Conservation (phyloP, 1,140 invertebrate species). For the Drosophila novamexicana region DNA sequence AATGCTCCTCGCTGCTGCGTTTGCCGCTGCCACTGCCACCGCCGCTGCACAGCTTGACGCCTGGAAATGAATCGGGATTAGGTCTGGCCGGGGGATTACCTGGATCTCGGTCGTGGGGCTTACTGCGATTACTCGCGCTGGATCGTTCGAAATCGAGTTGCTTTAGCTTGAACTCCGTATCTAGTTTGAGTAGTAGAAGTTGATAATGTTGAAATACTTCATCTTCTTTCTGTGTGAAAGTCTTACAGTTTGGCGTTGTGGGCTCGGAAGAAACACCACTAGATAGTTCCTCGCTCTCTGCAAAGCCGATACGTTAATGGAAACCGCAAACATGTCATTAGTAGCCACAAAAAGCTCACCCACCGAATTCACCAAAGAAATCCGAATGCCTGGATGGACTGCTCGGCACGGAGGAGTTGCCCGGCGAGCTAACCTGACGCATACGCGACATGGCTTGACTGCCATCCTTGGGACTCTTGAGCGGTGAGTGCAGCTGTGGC, state of each 20-base stretch:
- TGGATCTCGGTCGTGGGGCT: slow-evolving; percentile 1
- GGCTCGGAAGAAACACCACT: slow-evolving; percentile 83
- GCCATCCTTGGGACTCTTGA: slow-evolving; percentile 76
- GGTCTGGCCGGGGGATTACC: slow-evolving; percentile 1
- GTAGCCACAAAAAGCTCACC: slow-evolving; percentile 9
- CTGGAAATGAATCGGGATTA: slow-evolving; percentile 18
- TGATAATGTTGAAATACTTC: slow-evolving; percentile 87
- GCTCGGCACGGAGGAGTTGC: slow-evolving; percentile 87
- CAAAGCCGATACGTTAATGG: slow-evolving; percentile 11
- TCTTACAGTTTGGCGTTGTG: slow-evolving; percentile 75
- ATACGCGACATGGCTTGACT: slow-evolving; percentile 53
- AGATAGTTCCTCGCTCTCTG: slow-evolving; percentile 83
- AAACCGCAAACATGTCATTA: not conserved
- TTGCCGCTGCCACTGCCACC: slow-evolving; percentile 77
- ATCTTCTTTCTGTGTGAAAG: slow-evolving; percentile 77
- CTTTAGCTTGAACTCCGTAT: slow-evolving; percentile 90
- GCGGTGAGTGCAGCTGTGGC: slow-evolving; percentile 70
- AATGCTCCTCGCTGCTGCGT: slow-evolving; percentile 72
- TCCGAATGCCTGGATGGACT: slow-evolving; percentile 88
- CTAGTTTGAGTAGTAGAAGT: slow-evolving; percentile 88
- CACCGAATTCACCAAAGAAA: slow-evolving; percentile 85
- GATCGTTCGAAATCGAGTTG: slow-evolving; percentile 89
- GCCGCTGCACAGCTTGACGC: slow-evolving; percentile 61
- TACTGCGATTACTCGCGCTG: slow-evolving; percentile 64
- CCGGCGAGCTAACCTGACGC: slow-evolving; percentile 66